Base-by-base conservation (phyloP, 2,113 vertebrate species). In the Ptilorrhoa leucosticta region DNA sequence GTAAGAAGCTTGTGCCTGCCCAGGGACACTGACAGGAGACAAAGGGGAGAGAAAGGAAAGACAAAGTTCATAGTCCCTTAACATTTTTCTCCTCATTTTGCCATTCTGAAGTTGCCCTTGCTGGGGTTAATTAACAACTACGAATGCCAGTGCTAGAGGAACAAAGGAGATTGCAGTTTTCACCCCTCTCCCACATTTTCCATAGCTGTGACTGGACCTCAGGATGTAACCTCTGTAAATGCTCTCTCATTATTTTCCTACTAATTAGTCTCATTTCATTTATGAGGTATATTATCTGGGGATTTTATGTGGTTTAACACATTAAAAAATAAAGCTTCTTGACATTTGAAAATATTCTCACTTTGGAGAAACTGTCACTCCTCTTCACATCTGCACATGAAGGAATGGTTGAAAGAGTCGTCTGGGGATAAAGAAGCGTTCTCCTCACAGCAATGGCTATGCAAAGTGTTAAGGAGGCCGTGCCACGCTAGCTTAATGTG, bases 251-350 rank as follows among this genome's bases (percentile, higher is more conserved):
- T 95, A 93, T 45, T 53, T 90, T 81, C 76, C 79, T 35, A 68
- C 85, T 96, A 96, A 94, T 88, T 96, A 94, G 71, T 66, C 56
- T 78, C 51, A 75, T 81, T 95, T 80, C 42, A 50, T 73, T 89
- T 94, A 83, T 68, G 73, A 91, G 73, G 8, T 70, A 75, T 70
- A 91, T 82, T 82, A 89, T 72, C 83, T 51, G 40, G 73, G 60
- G 87, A 81, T 71, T 89, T 81, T 89, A 68, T 68, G 51, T 10
- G 11, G 69, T 68, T 91, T 87, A 87, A 76, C 79, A 83, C 71
- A 77, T 90, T 90, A 86, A 86, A 93, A 94, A 83, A 92, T 70
- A 80, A 93, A 92, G 51, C 72, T 73, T 77, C 82, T 56, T 90
- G 90, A 94, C 65, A 92, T 96, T 81, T 95, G 56, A 89, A 90